phyloP scores from a whole-genome alignment of 2,888 invertebrate species.

The Tillus elongatus region DNA sequence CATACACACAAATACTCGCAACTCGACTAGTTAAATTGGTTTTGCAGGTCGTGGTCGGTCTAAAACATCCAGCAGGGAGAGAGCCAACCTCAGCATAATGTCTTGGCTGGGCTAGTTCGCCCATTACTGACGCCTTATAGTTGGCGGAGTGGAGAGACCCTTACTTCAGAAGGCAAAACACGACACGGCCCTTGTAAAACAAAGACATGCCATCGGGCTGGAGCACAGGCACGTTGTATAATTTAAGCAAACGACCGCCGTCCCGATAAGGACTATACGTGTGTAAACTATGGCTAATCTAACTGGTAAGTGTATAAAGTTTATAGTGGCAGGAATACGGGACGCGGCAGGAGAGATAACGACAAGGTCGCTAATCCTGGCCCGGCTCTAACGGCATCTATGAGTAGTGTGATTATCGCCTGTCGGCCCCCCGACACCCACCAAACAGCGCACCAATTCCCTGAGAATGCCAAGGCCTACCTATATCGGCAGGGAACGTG shows the following conservation, averaged over 20 bases:
- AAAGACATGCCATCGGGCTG: conserved; percentile 34
- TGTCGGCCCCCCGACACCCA: background rate
- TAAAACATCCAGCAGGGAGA: too few species aligned
- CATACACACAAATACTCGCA: too few species aligned
- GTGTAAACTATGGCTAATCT: conserved; percentile 45
- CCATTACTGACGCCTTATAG: conserved; percentile 32
- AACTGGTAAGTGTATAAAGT: conserved; percentile 45
- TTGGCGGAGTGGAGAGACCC: conserved; percentile 12
- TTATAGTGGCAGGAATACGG: conserved; percentile 45
- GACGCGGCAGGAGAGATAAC: conserved; percentile 43
- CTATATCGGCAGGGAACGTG: too few species aligned
- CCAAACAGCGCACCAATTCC: too few species aligned
- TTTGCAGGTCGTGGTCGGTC: too few species aligned
- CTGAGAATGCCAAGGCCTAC: too few species aligned
- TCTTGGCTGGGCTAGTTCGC: too few species aligned
- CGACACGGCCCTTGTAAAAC: conserved; percentile 34
- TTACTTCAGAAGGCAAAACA: conserved; percentile 33
- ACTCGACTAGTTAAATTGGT: too few species aligned
- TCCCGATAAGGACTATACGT: conserved; percentile 43
- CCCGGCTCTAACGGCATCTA: conserved; percentile 38
- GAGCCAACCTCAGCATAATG: too few species aligned
- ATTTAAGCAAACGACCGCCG: conserved; percentile 42
- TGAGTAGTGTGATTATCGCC: conserved; percentile 29
- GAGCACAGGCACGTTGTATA: conserved; percentile 34
- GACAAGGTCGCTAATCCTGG: conserved; percentile 40